phyloP scores from a whole-genome alignment of 1,140 invertebrate species.

The Copidosoma floridanum region DNA sequence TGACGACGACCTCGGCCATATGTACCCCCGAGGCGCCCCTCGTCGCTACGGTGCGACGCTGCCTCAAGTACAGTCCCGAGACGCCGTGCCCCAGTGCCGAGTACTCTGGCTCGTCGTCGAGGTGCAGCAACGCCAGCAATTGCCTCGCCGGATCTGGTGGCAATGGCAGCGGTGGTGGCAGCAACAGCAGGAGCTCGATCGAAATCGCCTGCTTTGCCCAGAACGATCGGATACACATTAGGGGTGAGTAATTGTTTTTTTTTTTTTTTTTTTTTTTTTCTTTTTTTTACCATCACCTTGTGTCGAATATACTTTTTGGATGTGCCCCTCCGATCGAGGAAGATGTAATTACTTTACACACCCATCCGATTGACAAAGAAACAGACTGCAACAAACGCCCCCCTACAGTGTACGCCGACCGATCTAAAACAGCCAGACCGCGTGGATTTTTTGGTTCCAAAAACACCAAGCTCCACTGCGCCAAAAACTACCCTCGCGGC shows the following conservation, averaged over 20 bases:
- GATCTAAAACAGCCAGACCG: too few species aligned
- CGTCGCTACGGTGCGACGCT: constrained; percentile 52
- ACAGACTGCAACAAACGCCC: too few species aligned
- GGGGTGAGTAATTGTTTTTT: too few species aligned
- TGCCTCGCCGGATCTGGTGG: constrained; percentile 34
- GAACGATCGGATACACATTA: constrained; percentile 47
- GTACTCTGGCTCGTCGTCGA: background rate
- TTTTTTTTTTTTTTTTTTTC: constrained; percentile 13
- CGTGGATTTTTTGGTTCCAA: too few species aligned
- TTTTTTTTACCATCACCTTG: background rate
- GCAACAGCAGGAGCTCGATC: constrained; percentile 47
- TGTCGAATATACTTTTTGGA: background rate
- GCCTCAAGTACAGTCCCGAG: constrained; percentile 54
- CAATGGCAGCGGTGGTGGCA: too few species aligned
- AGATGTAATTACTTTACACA: too few species aligned
- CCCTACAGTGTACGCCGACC: too few species aligned
- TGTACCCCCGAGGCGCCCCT: constrained; percentile 49
- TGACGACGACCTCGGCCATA: background rate
- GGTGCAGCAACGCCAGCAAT: background rate
- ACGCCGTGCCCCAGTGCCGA: constrained; percentile 14
- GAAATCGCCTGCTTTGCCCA: constrained; percentile 51
- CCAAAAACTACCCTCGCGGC: background rate
- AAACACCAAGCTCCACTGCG: too few species aligned
- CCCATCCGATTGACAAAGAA: too few species aligned
- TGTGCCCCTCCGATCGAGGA: too few species aligned